Base-by-base conservation (phyloP, 2,888 invertebrate species). In the Andrena bicolor region DNA sequence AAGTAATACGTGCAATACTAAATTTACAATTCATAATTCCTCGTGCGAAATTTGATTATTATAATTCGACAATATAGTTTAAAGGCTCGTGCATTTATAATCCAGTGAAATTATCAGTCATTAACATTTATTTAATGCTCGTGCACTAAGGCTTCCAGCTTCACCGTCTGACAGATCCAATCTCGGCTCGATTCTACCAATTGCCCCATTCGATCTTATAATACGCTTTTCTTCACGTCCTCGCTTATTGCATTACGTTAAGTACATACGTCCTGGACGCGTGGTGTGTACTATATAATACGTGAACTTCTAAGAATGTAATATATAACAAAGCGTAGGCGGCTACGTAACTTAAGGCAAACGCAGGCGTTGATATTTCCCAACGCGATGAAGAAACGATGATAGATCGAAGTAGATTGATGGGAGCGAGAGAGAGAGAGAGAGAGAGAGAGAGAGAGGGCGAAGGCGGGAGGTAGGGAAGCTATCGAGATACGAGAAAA, bases 331-430 rank as follows among this genome's bases (percentile, higher is more conserved):
- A 58, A 35, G 28, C 49, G 63, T 56, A 35, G 49, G 30, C 20
- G 64, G 48, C 23, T 60, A 60, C 23, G 51, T 53, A 65, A 70
- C 71, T 49, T 32, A 65, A 60, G 73, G 61, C 69, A 71, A 85
- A 85, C 68, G 70, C 68, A 69, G 68, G 63, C 66, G 16, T n/a
- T 23, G 35, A 41, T 70, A 75, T 80, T 85, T 85, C 60, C 53
- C 65, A 53, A 26, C 63, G 16, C 56, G 65, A 28, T 35, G 35
- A 74, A 75, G 78, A 74, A 78, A 53, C 73, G 73, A 76, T 35
- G 78, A 80, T 76, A 80, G 81, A 78, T 80, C 76, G 76, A 82
- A 69, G 58, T 79, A 82, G 82, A 75, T 74, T 72, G 81, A 60
- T 51, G 66, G 35, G 10, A 35, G 64, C 2, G 20, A 74, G 66